A percentile compares a stretch with the other conserved stretches of the same genome.
Conservation (phyloP, 1,140 invertebrate genomes). For the Macrosteles quadrilineatus region DNA sequence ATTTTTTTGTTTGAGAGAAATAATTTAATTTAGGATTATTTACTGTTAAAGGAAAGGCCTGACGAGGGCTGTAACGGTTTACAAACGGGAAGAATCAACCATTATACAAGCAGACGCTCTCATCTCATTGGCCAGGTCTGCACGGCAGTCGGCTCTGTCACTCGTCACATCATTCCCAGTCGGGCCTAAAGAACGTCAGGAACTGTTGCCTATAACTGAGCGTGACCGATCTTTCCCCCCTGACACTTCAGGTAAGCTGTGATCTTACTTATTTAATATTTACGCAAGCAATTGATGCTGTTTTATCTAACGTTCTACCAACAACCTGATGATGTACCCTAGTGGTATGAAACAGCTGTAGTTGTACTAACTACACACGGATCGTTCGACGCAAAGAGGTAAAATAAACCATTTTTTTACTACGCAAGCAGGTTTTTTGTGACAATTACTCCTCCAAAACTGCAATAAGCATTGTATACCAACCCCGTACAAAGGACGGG, state of each 20-base stretch:
- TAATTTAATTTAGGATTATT: no score
- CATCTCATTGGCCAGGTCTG: slow-evolving; percentile 63
- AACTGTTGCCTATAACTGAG: slow-evolving; percentile 20
- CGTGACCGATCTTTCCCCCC: slow-evolving; percentile 13
- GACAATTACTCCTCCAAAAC: no score
- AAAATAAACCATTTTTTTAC: no score
- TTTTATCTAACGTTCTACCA: not conserved
- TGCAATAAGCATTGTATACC: no score
- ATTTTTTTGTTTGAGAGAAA: no score
- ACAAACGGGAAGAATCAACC: slow-evolving; percentile 69
- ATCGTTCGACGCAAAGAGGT: no score
- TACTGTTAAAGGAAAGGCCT: slow-evolving; percentile 61
- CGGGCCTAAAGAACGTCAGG: slow-evolving; percentile 67
- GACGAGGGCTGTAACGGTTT: slow-evolving; percentile 70
- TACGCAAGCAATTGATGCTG: not conserved
- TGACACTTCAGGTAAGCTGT: slow-evolving; percentile 14
- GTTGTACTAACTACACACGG: no score
- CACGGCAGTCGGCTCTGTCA: slow-evolving; percentile 60
- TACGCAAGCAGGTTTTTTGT: no score
- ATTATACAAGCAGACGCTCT: slow-evolving; percentile 70
- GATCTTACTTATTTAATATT: no score
- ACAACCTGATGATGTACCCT: no score
- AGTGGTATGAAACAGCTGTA: no score
- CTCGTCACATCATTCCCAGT: slow-evolving; percentile 69
- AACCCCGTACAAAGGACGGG: no score